Base-by-base conservation (phyloP, 2,113 vertebrate genomes). In the Cynocephalus volans region DNA sequence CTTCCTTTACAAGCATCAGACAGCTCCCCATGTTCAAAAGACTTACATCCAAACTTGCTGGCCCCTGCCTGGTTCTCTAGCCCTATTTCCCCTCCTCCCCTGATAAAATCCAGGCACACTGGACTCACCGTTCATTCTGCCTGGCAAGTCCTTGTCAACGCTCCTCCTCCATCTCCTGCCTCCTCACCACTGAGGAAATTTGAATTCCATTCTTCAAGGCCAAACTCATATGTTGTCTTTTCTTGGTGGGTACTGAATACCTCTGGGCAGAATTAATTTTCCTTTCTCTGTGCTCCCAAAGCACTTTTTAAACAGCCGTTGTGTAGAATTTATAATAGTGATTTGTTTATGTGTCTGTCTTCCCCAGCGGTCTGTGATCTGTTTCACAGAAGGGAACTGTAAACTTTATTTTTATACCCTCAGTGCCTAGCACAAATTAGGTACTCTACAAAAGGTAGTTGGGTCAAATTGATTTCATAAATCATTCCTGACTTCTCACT, bases 241-340 rank as follows among this genome's bases (percentile, higher is more conserved):
- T 54, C 33, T 50, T 62, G 56, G 33, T 85, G 24, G 52, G 11
- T 56, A 41, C 24, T 93, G 85, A 62, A 23, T 60, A 13, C 21
- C 62, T 45, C 2, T 12, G 62, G 50, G 62, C 50, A 96, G 88
- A 96, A 92, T 87, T 76, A 50, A 33, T 77, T 65, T 65, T 60
- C 48, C 36, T 72, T 26, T 93, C 23, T 75, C 58, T 64, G 9
- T 86, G 62, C 60, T 77, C 31, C 65, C 23, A 60, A 5, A 48
- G 45, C 52, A 69, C 70, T 45, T 80, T 87, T 33, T 28, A 94
- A 56, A 64, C n/a, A 75, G 45, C 24, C 21, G 5, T 31, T 18
- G 1, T 28, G 33, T 48, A 28, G 70, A 92, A 48, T 56, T 23
- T 67, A 60, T 28, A 5, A 24, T 5, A 5, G 10, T 58, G 50